Percentiles rank a stretch among this genome's conserved stretches.
Evolutionary conservation across 1,140 invertebrate genomes (phyloP).

Genomic region (Zophobas morio): DNA sequence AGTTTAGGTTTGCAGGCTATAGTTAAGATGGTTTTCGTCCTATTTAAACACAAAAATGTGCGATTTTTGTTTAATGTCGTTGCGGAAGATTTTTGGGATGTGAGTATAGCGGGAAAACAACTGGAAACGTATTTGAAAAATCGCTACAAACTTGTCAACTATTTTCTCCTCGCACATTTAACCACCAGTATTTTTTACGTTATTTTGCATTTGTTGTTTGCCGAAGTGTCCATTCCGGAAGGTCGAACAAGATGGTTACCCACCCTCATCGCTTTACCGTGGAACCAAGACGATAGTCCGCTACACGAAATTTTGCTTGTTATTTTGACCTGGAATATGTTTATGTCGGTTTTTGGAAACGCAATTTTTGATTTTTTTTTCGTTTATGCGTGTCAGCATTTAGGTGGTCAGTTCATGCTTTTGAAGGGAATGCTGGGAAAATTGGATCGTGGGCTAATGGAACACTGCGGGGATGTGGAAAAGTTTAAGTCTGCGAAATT

Average conservation of each 20-base stretch:
- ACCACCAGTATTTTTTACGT: neutral
- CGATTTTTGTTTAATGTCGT: conserved; percentile 24
- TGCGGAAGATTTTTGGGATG: conserved; percentile 36
- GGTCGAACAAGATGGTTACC: conserved; percentile 38
- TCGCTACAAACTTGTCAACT: conserved; percentile 14
- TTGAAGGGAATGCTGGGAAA: neutral
- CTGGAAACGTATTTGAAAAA: conserved; percentile 5
- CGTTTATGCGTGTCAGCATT: neutral
- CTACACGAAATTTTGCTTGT: conserved; percentile 3
- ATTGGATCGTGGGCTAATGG: neutral
- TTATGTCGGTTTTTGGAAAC: conserved; percentile 1
- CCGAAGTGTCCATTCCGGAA: conserved; percentile 34
- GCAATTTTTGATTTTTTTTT: conserved; percentile 9
- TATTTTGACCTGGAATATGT: conserved; percentile 10
- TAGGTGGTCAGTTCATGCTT: neutral
- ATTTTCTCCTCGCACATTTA: conserved; percentile 4
- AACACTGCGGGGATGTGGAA: neutral
- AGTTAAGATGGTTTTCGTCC: neutral
- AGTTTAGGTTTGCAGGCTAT: neutral
- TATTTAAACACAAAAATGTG: neutral
- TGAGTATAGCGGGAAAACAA: neutral
- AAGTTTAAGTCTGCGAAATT: neutral
- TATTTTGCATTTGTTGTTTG: neutral
- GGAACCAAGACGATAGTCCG: conserved; percentile 5
- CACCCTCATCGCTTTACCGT: neutral